These are phyloP conservation scores for Philotrypesis tridentata DNA, from an alignment of 1,140 invertebrate genomes.

Conservation along the genomic window DNA sequence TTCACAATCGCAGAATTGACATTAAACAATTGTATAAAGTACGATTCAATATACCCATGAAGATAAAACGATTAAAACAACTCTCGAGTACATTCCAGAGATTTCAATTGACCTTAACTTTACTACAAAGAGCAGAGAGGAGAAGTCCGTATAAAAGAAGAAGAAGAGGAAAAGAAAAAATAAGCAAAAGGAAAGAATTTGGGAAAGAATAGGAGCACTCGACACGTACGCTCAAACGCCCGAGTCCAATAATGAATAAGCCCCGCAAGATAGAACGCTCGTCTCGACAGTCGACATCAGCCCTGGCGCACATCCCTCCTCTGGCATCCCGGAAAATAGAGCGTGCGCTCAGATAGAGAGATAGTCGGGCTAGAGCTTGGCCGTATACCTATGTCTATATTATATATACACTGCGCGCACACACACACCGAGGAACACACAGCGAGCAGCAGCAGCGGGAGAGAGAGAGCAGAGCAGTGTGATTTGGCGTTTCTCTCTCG, in stretches of 20 bases:
- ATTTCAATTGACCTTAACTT: too few relatives aligned
- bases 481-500: conserved; percentile 29
- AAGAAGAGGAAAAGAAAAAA: not conserved
- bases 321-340: not conserved
- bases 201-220: not conserved
- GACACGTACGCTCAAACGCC: not conserved
- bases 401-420: not conserved
- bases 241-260: not conserved
- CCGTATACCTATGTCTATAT: not conserved
- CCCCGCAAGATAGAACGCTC: not conserved
- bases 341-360: not conserved
- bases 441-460: not conserved
- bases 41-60: too few relatives aligned
- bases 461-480: not conserved
- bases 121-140: too few relatives aligned
- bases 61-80: too few relatives aligned
- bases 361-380: not conserved
- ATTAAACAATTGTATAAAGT: too few relatives aligned
- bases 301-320: not conserved
- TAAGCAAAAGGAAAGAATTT: not conserved
- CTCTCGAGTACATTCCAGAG: too few relatives aligned
- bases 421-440: not conserved
- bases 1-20: too few relatives aligned
- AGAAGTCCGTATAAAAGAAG: too few relatives aligned
- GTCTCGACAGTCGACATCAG: not conserved